Evolutionary conservation across 2,888 invertebrate species (phyloP), one percentile per base, ranked within the genome.

Genomic region (Drosophila paramelanica): DNA sequence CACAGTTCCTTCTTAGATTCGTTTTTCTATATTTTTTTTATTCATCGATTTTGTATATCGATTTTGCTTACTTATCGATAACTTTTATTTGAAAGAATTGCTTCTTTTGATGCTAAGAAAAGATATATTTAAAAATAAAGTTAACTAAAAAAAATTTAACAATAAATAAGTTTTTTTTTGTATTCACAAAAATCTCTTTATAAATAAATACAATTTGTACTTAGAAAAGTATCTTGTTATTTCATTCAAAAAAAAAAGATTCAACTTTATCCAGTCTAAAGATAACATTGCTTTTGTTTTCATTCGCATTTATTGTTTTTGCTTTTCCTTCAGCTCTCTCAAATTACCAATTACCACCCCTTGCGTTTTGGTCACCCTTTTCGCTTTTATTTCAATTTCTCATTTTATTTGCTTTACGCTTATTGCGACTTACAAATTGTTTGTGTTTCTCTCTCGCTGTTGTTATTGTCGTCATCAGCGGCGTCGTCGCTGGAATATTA

Each of bases 341-440:
- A 20, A n/a, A n/a, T n/a, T n/a, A 41, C 5, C 39, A 52, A 41
- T 52, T 52, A 43, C 23, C 23, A 23, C 14, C 43, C 53, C 33
- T 5, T 55, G 42, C 31, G 25, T 43, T 42, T 46, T 50, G 23
- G 53, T 62, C 33, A 13, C 13, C 43, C 45, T 10, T 45, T n/a
- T 39, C 57, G 55, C 25, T 43, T 74, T 77, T 64, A 46, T 72
- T 69, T 77, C 36, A 46, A 27, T 58, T 69, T 71, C 67, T 56
- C 45, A 58, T 70, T 47, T 27, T 61, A 58, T 81, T 74, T 77
- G 72, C 69, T 73, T 75, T 88, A 72, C 79, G 82, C 82, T 81
- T 87, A 85, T 88, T 87, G 90, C 87, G 89, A 80, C 88, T 84
- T 87, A 80, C 71, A 70, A 72, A 83, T 61, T 61, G 51, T 81